Percentiles rank a stretch among this genome's conserved stretches.
These are phyloP conservation scores for Coregonus ussuriensis DNA, from an alignment of 2,797 vertebrate genomes.

Conservation along the genomic window DNA sequence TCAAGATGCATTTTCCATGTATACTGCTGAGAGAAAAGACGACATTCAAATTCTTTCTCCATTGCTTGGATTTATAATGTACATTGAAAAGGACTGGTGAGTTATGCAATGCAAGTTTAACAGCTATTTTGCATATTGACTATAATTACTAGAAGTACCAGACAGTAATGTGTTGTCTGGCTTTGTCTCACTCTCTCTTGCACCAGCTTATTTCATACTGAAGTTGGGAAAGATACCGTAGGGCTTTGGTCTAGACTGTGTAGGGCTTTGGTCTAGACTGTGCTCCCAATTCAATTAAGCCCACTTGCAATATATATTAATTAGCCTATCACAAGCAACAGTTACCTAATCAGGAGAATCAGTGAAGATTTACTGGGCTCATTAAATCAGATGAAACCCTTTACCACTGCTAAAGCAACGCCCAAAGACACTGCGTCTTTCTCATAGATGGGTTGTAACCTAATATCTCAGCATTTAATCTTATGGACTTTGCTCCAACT, in stretches of 20 bases:
- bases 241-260: constrained; percentile 47
- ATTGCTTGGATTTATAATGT: not conserved
- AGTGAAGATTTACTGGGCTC: constrained; percentile 72
- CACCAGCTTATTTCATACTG: constrained; percentile 66
- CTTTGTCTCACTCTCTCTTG: constrained; percentile 48
- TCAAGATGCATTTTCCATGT: not conserved
- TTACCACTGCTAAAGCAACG: constrained; percentile 34
- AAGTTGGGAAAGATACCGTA: constrained; percentile 61
- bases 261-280: constrained; percentile 48
- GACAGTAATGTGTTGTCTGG: constrained; percentile 62
- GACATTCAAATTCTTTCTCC: not conserved
- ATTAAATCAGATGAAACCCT: constrained; percentile 66
- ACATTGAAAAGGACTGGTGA: not conserved
- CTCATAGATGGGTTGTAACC: constrained; percentile 22
- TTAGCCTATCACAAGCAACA: constrained; percentile 70
- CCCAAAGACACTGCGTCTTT: constrained; percentile 21
- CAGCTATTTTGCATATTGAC: not conserved
- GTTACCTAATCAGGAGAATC: constrained; percentile 70
- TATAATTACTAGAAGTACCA: not conserved
- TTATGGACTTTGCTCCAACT: constrained; percentile 27
- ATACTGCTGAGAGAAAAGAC: not conserved
- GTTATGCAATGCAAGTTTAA: not conserved
- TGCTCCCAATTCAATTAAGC: constrained; percentile 68
- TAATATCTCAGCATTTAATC: constrained; percentile 38
- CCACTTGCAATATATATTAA: constrained; percentile 69